phyloP scores from a whole-genome alignment of 2,888 invertebrate species.

The Synergus itoensis region DNA sequence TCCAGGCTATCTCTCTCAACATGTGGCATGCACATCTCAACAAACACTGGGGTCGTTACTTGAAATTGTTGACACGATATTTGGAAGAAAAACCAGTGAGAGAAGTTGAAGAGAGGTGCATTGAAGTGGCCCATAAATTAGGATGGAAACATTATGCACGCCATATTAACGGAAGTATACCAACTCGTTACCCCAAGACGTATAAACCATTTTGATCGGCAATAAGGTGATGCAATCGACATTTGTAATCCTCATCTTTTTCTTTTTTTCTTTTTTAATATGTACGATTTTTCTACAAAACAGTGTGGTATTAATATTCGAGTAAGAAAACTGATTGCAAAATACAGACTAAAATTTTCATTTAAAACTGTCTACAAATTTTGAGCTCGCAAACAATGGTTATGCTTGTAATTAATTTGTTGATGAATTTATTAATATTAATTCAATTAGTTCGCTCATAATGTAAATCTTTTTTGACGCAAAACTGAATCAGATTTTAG shows the following conservation, averaged over 20 bases:
- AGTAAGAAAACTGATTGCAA: constrained; percentile 2
- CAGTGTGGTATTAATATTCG: constrained; percentile 32
- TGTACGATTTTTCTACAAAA: constrained; percentile 26
- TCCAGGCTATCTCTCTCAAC: constrained; percentile 86
- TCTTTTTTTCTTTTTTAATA: constrained; percentile 7
- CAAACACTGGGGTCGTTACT: constrained; percentile 89
- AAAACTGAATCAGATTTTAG: neutral
- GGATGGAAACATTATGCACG: constrained; percentile 85
- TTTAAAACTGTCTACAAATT: neutral
- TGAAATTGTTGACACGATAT: constrained; percentile 87
- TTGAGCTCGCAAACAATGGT: neutral
- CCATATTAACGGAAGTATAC: constrained; percentile 81
- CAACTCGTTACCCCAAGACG: constrained; percentile 84
- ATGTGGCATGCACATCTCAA: constrained; percentile 90
- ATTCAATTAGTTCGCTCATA: neutral
- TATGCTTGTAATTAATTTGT: neutral
- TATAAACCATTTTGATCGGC: constrained; percentile 85
- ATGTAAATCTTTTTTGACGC: neutral
- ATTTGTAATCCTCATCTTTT: constrained; percentile 24
- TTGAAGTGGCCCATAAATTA: constrained; percentile 83
- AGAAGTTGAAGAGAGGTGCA: constrained; percentile 85
- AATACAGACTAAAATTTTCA: neutral
- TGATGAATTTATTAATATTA: neutral
- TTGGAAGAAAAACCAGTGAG: constrained; percentile 89
- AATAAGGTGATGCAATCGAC: constrained; percentile 3